These are phyloP conservation scores for Sesamia nonagrioides DNA, from an alignment of 1,140 invertebrate genomes.

Conservation along the genomic window DNA sequence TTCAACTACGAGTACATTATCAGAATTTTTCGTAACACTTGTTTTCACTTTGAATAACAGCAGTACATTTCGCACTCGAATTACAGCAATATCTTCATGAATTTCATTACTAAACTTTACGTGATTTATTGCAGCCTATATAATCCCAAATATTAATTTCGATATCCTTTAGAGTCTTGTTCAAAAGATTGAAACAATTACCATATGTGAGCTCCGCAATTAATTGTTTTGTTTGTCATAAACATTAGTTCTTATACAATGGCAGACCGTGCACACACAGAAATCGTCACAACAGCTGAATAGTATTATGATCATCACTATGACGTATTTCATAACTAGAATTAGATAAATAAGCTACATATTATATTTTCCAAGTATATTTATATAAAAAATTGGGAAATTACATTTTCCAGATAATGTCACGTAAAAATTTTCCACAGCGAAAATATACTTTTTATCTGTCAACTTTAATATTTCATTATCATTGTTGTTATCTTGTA, in stretches of 20 bases:
- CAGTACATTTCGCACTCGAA: neutral
- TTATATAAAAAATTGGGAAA: neutral
- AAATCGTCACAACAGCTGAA: constrained; percentile 17
- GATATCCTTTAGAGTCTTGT: constrained; percentile 11
- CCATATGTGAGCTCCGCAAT: constrained; percentile 26
- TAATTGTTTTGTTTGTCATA: constrained; percentile 40
- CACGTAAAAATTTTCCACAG: constrained; percentile 44
- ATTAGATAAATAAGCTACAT: constrained; percentile 4
- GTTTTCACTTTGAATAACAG: neutral
- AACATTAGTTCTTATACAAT: constrained; percentile 31
- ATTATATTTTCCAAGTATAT: constrained; percentile 2
- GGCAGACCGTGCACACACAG: constrained; percentile 3
- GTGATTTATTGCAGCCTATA: neutral
- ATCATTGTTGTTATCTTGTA: constrained; percentile 47
- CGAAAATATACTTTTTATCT: constrained; percentile 46
- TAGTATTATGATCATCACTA: constrained; percentile 12
- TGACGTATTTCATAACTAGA: neutral
- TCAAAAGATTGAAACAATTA: constrained; percentile 6
- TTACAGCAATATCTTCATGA: neutral
- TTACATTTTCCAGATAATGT: neutral
- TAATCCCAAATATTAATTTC: neutral
- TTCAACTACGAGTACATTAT: constrained; percentile 57
- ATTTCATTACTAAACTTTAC: neutral
- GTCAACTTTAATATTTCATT: constrained; percentile 50
- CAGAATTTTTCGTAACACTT: constrained; percentile 39